These are phyloP conservation scores for Pseudochirops corinnae DNA, from an alignment of 2,797 vertebrate species.

Conservation along the genomic window DNA sequence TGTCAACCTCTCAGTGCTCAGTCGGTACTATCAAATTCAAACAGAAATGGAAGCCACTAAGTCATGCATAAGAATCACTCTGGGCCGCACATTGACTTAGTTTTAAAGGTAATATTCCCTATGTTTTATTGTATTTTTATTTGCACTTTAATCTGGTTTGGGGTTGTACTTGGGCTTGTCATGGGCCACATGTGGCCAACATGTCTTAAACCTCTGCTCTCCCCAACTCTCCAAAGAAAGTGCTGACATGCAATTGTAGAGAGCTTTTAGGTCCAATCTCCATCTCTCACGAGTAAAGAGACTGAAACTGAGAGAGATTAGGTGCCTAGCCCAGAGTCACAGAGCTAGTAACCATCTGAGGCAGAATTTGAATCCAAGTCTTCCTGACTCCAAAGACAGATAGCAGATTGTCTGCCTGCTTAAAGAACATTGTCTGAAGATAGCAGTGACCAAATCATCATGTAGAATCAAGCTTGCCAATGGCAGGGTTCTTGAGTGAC, in stretches of 20 bases:
- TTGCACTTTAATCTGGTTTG: background rate
- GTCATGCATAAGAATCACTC: background rate
- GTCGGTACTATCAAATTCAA: background rate
- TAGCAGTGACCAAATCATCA: background rate
- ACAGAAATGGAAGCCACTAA: background rate
- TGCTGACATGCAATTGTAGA: background rate
- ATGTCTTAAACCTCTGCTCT: background rate
- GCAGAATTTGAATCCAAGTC: background rate
- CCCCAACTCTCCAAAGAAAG: background rate
- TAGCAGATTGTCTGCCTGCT: background rate
- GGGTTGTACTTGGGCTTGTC: background rate
- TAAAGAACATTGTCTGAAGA: background rate
- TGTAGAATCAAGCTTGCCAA: background rate
- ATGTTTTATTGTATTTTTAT: background rate
- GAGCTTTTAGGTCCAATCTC: background rate
- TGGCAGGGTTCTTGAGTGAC: background rate
- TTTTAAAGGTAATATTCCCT: background rate
- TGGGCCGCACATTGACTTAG: background rate
- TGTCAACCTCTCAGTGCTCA: background rate
- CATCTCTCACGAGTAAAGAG: background rate
- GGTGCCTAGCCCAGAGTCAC: background rate
- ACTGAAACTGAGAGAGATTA: background rate
- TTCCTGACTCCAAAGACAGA: background rate
- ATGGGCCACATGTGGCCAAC: background rate
- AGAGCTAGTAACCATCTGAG: background rate